These are phyloP conservation scores for Drosophila tripunctata DNA, from an alignment of 2,888 invertebrate species.

Conservation along the genomic window DNA sequence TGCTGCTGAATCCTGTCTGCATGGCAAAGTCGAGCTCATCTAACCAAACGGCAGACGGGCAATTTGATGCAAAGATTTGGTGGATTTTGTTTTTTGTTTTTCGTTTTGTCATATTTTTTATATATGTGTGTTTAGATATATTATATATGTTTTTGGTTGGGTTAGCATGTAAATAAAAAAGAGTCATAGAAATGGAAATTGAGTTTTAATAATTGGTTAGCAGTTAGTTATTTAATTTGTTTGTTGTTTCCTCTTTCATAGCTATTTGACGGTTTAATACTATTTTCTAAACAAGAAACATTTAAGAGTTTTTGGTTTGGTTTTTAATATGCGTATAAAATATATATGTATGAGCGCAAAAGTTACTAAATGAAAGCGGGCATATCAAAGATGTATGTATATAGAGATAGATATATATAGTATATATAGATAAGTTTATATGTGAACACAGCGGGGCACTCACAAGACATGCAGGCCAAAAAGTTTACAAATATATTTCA, in stretches of 20 bases:
- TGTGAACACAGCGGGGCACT: constrained; percentile 53
- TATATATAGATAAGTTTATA: too few relatives aligned
- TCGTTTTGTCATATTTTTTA: constrained; percentile 33
- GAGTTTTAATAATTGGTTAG: constrained; percentile 75
- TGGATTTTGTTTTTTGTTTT: constrained; percentile 28
- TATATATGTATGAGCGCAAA: constrained; percentile 53
- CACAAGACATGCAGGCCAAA: constrained; percentile 61
- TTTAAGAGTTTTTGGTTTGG: too few relatives aligned
- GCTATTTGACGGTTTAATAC: constrained; percentile 14
- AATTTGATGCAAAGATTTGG: constrained; percentile 29
- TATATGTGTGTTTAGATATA: constrained; percentile 33
- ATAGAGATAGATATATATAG: constrained; percentile 12
- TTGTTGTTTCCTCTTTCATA: constrained; percentile 25
- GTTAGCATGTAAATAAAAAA: constrained; percentile 79
- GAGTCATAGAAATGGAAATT: constrained; percentile 77
- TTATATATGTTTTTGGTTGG: constrained; percentile 28
- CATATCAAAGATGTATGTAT: constrained; percentile 35
- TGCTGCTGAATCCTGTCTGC: constrained; percentile 35
- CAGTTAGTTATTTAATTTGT: constrained; percentile 60
- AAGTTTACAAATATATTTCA: constrained; percentile 11
- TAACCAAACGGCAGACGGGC: constrained; percentile 27
- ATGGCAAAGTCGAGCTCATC: constrained; percentile 43
- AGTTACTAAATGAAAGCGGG: constrained; percentile 74
- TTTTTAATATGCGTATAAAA: constrained; percentile 49
- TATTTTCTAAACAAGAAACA: constrained; percentile 25